These are phyloP conservation scores for Sebastes steindachneri DNA, from an alignment of 2,797 vertebrate species.

Conservation along the genomic window DNA sequence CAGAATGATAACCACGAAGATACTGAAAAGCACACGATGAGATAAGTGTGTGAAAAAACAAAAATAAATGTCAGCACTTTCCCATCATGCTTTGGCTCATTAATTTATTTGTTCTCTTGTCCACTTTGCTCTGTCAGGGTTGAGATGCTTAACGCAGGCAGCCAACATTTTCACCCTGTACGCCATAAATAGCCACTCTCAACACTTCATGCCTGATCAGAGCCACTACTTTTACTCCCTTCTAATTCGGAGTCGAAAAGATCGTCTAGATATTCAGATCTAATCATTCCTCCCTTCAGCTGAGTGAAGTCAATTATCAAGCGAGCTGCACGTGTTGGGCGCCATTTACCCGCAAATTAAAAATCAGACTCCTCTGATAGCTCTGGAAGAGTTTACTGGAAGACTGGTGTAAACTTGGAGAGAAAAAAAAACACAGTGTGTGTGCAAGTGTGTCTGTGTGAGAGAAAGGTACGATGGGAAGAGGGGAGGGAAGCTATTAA, in stretches of 20 bases:
- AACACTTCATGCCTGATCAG: constrained; percentile 69
- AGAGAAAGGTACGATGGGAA: constrained; percentile 61
- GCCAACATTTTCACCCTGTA: constrained; percentile 20
- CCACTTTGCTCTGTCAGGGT: constrained; percentile 45
- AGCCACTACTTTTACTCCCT: constrained; percentile 57
- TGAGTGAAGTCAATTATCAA: constrained; percentile 84
- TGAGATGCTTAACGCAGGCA: constrained; percentile 42
- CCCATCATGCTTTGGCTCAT: constrained; percentile 22
- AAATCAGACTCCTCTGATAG: constrained; percentile 77
- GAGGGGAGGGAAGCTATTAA: constrained; percentile 82
- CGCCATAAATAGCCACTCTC: constrained; percentile 40
- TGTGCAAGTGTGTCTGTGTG: constrained; percentile 23
- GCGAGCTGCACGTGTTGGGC: constrained; percentile 75
- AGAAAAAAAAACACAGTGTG: constrained; percentile 26
- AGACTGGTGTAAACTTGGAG: constrained; percentile 68
- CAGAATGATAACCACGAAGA: constrained; percentile 31
- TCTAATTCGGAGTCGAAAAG: constrained; percentile 63
- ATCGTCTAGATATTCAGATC: constrained; percentile 76
- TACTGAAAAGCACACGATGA: constrained; percentile 9
- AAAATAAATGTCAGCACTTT: constrained; percentile 13
- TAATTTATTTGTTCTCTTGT: constrained; percentile 43
- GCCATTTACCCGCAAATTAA: constrained; percentile 85
- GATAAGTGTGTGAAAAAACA: constrained; percentile 3
- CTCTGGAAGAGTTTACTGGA: constrained; percentile 67
- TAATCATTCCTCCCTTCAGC: constrained; percentile 81